Percentiles rank a stretch among this genome's conserved stretches.
Conservation (phyloP, 2,113 vertebrate genomes). For the Opisthocomus hoazin region DNA sequence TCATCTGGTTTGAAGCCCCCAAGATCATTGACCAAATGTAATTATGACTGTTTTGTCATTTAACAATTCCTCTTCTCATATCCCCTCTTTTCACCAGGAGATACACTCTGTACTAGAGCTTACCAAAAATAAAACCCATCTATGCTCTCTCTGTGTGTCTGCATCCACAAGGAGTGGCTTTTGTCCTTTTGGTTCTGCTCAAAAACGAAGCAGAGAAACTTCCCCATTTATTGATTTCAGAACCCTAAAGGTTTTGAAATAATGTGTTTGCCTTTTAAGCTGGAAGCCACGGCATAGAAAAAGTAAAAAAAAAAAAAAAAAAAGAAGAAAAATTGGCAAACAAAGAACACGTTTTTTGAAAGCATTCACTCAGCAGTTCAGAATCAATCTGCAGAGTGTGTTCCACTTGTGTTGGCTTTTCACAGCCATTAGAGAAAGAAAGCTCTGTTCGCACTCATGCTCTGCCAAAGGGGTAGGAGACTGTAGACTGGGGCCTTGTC, state of each 20-base stretch:
- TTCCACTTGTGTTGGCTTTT: not conserved
- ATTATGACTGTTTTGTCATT: not conserved
- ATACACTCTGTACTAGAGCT: not conserved
- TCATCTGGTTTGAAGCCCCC: not conserved
- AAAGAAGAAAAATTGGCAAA: not conserved
- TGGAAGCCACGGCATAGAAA: not conserved
- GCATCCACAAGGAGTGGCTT: not conserved
- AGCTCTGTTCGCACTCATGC: not conserved
- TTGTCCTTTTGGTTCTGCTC: not conserved
- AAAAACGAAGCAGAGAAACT: not conserved
- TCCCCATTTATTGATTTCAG: not conserved
- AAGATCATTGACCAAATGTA: not conserved
- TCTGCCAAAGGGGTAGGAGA: not conserved
- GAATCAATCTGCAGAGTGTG: not conserved
- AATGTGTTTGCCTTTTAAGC: not conserved
- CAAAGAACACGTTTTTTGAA: not conserved
- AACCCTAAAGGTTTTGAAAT: not conserved
- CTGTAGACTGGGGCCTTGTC: accelerated
- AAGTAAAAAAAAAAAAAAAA: not conserved
- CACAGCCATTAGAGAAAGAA: not conserved
- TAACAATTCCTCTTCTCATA: not conserved
- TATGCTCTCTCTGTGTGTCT: accelerated
- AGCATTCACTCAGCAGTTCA: not conserved
- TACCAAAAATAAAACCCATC: not conserved
- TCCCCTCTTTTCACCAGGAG: not conserved